A percentile compares a stretch with the other conserved stretches of the same genome.
Evolutionary conservation across 2,113 vertebrate species (phyloP).

Genomic region (Crotalus tigris): DNA sequence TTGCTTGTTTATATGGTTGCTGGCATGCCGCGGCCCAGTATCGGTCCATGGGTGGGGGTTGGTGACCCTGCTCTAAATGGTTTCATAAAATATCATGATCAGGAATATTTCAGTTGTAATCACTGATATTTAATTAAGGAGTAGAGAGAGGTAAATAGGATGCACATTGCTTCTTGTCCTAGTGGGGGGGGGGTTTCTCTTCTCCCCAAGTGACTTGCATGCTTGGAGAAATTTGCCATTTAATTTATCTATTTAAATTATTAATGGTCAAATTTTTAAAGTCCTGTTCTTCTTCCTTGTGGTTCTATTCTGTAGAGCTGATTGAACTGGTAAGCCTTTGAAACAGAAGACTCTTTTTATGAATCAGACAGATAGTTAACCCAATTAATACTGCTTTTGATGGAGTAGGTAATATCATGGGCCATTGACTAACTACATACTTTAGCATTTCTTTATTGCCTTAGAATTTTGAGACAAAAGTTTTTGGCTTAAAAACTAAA

Average conservation of each 20-base stretch:
- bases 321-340: not conserved
- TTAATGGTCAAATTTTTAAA: not conserved
- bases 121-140: not conserved
- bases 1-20: too few species aligned
- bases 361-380: not conserved
- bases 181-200: not conserved
- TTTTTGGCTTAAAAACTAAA: conserved; percentile 35
- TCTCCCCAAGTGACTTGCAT: not conserved
- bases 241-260: not conserved
- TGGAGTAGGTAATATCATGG: not conserved
- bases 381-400: not conserved
- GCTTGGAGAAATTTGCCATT: not conserved
- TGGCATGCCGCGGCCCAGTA: too few species aligned
- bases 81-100: not conserved
- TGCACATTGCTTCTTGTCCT: not conserved
- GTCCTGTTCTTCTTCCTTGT: not conserved
- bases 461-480: not conserved
- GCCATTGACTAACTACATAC: conserved; percentile 21
- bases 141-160: not conserved
- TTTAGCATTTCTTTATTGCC: conserved; percentile 5
- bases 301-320: not conserved
- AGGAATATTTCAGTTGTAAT: not conserved
- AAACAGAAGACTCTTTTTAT: not conserved
- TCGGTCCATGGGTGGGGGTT: too few species aligned
- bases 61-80: conserved; percentile 19